Evolutionary conservation across 2,113 vertebrate species (phyloP).

Genomic region (Saccopteryx leptura): DNA sequence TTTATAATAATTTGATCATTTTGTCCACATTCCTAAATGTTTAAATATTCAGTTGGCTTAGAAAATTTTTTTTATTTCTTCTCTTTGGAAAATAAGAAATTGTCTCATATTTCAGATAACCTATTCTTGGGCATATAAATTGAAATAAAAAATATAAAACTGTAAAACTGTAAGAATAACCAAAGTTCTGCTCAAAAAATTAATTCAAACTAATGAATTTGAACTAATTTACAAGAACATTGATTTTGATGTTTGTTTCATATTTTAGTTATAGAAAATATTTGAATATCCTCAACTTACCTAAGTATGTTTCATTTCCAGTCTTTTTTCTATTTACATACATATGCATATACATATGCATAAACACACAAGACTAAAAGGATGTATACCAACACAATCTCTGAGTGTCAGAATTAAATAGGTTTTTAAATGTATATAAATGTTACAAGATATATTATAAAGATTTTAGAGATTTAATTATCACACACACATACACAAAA

Average conservation of each 20-base stretch:
- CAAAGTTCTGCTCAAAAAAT: neutral
- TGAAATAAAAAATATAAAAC: constrained; percentile 48
- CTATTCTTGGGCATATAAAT: constrained; percentile 7
- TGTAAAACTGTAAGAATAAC: constrained; percentile 23
- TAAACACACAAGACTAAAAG: neutral
- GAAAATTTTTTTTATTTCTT: constrained; percentile 10
- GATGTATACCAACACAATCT: neutral
- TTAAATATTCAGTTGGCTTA: constrained; percentile 25
- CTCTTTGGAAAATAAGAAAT: constrained; percentile 1
- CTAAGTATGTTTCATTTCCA: neutral
- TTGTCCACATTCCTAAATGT: constrained; percentile 32
- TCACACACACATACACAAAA: neutral
- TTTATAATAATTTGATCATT: constrained; percentile 30
- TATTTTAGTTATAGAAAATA: constrained; percentile 38
- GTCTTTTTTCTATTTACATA: neutral
- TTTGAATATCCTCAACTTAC: neutral
- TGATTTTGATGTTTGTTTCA: neutral
- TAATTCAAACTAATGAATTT: constrained; percentile 39
- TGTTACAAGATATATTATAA: neutral
- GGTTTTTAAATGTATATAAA: neutral
- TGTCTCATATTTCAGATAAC: neutral
- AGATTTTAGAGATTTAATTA: neutral
- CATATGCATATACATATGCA: neutral
- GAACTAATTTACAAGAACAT: constrained; percentile 15
- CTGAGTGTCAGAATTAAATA: neutral